These are phyloP conservation scores for Uropsilus gracilis DNA, from an alignment of 2,113 vertebrate species.

Conservation along the genomic window DNA sequence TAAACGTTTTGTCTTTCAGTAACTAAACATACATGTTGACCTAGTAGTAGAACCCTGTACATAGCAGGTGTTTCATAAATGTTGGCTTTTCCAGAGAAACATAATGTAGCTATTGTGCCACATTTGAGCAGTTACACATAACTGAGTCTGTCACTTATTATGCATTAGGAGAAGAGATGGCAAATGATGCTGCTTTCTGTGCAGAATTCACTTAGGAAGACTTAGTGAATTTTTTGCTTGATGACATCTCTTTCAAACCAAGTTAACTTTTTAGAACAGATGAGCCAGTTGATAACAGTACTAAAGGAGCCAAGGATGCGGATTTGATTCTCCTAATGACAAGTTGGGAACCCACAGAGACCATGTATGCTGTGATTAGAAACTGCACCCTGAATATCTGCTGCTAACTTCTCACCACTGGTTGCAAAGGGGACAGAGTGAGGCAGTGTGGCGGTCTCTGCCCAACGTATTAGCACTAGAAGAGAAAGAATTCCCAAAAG, in stretches of 20 bases:
- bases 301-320: background rate
- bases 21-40: background rate
- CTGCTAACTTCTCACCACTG: background rate
- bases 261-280: background rate
- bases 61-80: background rate
- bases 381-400: background rate
- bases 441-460: background rate
- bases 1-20: conserved; percentile 6
- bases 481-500: background rate
- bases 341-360: background rate
- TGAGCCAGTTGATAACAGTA: background rate
- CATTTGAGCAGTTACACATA: background rate
- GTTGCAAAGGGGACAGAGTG: background rate
- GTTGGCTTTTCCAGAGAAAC: background rate
- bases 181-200: conserved; percentile 2
- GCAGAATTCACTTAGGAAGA: background rate
- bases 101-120: background rate
- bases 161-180: background rate
- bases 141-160: background rate
- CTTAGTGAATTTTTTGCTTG: background rate
- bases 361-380: background rate
- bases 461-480: background rate
- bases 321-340: background rate
- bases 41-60: background rate
- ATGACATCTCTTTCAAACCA: conserved; percentile 4